Conservation (phyloP, 37 sponge, comb jelly and placozoan genomes). For the Oscarella lobularis region DNA sequence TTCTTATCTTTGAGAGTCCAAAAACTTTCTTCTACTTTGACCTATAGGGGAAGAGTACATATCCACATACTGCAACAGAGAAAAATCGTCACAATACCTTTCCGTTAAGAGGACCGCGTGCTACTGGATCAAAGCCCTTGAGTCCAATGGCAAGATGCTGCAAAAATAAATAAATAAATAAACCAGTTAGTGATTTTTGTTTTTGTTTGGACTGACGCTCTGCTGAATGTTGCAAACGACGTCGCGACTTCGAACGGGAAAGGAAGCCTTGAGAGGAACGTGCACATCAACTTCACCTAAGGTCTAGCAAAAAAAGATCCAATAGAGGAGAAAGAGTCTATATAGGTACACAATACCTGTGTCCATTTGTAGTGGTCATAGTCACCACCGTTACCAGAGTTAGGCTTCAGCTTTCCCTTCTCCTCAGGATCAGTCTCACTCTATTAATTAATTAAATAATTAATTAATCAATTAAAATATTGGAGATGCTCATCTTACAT, state of each 20-base stretch:
- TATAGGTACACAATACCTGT: no score
- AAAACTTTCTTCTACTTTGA: constrained; percentile 69
- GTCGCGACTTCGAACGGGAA: constrained; percentile 59
- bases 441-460: no score
- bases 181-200: no score
- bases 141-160: constrained; percentile 67
- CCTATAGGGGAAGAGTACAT: constrained; percentile 14
- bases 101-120: constrained; percentile 73
- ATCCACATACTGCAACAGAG: neutral
- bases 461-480: no score
- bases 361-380: constrained; percentile 74
- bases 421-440: no score
- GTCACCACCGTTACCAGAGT: constrained; percentile 83
- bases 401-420: constrained; percentile 79
- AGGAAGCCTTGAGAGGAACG: constrained; percentile 41
- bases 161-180: neutral
- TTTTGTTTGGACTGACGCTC: constrained; percentile 11
- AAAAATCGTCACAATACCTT: constrained; percentile 28
- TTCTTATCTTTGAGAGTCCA: constrained; percentile 73
- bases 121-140: constrained; percentile 72
- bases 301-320: constrained; percentile 5
- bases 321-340: no score
- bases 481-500: no score
- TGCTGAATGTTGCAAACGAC: constrained; percentile 43
- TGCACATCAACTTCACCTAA: constrained; percentile 33